These are phyloP conservation scores for Pyrgus malvae DNA, from an alignment of 2,888 invertebrate genomes.

Conservation along the genomic window DNA sequence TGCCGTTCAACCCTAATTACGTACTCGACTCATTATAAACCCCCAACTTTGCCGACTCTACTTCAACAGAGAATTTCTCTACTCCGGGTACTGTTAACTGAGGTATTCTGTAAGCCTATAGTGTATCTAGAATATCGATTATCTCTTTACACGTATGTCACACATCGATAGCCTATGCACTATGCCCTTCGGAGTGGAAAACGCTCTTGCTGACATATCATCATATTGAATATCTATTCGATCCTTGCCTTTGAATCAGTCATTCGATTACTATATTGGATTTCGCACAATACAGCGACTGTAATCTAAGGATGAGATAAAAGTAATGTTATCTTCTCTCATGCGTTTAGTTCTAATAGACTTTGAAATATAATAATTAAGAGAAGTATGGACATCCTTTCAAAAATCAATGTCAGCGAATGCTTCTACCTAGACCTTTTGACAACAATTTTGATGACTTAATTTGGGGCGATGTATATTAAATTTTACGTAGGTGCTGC, in stretches of 20 bases:
- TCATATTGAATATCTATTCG: not conserved
- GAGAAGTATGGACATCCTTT: too few species aligned
- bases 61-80: not conserved
- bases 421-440: too few species aligned
- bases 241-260: not conserved
- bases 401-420: too few species aligned
- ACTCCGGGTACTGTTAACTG: not conserved
- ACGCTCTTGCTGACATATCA: not conserved
- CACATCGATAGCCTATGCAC: not conserved
- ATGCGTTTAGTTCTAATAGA: too few species aligned
- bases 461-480: too few species aligned
- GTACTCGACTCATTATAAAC: not conserved
- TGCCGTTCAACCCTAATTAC: slow-evolving; percentile 2
- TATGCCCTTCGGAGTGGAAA: slow-evolving; percentile 2
- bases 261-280: not conserved
- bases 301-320: too few species aligned
- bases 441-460: too few species aligned
- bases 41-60: not conserved
- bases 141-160: not conserved
- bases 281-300: too few species aligned
- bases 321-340: too few species aligned
- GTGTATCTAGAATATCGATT: not conserved
- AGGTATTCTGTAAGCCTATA: not conserved
- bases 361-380: too few species aligned
- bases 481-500: too few species aligned